Percentiles rank a stretch among this genome's conserved stretches.
These are phyloP conservation scores for Aleiodes sp. DNA, from an alignment of 1,140 invertebrate species.

Conservation along the genomic window DNA sequence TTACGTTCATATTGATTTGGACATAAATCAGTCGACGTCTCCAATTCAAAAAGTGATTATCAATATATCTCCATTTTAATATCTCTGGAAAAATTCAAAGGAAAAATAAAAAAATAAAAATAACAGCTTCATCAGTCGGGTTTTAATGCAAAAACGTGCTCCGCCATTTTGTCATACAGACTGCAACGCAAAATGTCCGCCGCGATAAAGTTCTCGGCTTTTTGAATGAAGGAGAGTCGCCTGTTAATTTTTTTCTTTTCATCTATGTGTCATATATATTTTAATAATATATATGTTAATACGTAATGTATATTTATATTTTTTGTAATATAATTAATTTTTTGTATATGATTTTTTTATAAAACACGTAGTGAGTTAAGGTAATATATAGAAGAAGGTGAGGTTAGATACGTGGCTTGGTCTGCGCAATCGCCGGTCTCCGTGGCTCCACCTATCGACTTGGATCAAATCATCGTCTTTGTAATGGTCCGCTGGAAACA, in stretches of 20 bases:
- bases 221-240: constrained; percentile 36
- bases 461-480: constrained; percentile 65
- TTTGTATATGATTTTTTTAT: constrained; percentile 49
- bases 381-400: constrained; percentile 67
- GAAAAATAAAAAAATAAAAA: neutral
- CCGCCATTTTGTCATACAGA: too few species aligned
- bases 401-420: constrained; percentile 68
- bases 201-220: too few species aligned
- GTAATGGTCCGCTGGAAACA: constrained; percentile 67
- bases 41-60: constrained; percentile 38
- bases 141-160: neutral
- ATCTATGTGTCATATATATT: constrained; percentile 40
- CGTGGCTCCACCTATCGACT: constrained; percentile 67
- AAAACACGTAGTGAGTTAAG: constrained; percentile 53
- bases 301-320: too few species aligned
- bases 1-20: constrained; percentile 64
- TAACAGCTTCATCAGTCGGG: too few species aligned
- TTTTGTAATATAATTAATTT: constrained; percentile 47
- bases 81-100: constrained; percentile 3
- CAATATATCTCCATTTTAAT: neutral
- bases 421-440: constrained; percentile 63
- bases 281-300: too few species aligned
- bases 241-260: constrained; percentile 38
- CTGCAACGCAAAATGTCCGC: too few species aligned
- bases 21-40: constrained; percentile 61